Evolutionary conservation across 1,140 invertebrate genomes (phyloP).

Genomic region (Drosophila ambigua): DNA sequence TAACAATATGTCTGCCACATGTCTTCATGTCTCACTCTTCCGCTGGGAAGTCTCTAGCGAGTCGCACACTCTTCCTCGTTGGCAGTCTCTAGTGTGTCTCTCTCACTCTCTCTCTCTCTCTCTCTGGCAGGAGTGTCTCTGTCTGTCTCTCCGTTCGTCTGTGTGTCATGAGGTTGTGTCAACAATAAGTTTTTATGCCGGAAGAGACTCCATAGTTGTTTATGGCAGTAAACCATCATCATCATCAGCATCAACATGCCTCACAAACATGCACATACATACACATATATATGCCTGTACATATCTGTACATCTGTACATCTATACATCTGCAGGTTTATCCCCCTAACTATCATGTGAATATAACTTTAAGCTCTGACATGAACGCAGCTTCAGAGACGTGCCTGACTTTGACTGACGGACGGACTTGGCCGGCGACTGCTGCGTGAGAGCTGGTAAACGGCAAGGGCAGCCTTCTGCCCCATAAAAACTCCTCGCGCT

Average conservation of each 20-base stretch:
- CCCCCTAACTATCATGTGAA: constrained; percentile 55
- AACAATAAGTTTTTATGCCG: constrained; percentile 79
- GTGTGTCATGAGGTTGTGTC: constrained; percentile 77
- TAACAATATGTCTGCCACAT: constrained; percentile 71
- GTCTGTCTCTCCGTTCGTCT: constrained; percentile 13
- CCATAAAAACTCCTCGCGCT: constrained; percentile 14
- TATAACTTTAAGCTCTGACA: constrained; percentile 80
- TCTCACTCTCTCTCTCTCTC: constrained; percentile 1
- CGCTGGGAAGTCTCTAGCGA: neutral
- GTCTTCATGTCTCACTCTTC: constrained; percentile 1
- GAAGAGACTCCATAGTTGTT: constrained; percentile 70
- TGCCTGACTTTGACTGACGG: constrained; percentile 74
- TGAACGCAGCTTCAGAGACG: constrained; percentile 56
- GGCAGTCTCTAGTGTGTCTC: too few species aligned
- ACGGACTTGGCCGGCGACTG: constrained; percentile 15
- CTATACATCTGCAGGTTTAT: constrained; percentile 1
- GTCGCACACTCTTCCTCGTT: too few species aligned
- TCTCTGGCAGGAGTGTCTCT: neutral
- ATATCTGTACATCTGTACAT: too few species aligned
- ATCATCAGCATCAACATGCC: constrained; percentile 42
- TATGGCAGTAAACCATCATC: constrained; percentile 53
- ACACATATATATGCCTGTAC: neutral
- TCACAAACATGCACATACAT: neutral
- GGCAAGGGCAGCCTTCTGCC: constrained; percentile 17
- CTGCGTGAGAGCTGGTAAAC: constrained; percentile 5